Base-by-base conservation (phyloP, 2,797 vertebrate species). In the Myotis daubentonii region DNA sequence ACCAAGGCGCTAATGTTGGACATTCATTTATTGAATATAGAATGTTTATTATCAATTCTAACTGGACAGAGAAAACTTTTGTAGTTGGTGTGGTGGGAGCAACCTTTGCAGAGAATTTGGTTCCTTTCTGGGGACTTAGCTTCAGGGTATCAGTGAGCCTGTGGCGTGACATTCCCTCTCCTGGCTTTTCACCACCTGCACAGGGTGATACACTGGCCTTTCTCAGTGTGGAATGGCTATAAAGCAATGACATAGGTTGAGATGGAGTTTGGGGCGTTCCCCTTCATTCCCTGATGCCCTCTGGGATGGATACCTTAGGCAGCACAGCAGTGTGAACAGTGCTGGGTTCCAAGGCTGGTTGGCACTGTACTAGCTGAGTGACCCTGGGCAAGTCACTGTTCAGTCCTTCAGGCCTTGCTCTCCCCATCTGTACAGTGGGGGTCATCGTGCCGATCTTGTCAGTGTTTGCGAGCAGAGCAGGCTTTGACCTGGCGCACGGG, bases 381-480 rank as follows among this genome's bases (percentile, higher is more conserved):
- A 22, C 28, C 53, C n/a, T 20, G 74, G 25, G 49, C 41, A 49
- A 1, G 3, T 17, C 33, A 23, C 19, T 2, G 23, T n/a, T 38
- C 6, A 6, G 41, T n/a, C 22, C 51, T 65, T 20, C 1, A 9
- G 36, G 57, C n/a, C 72, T 57, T n/a, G 10, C 60, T 68, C 3
- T 72, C 17, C 33, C 25, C 6, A 0, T 41, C 75, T 66, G 5
- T 33, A 23, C 76, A 41, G n/a, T 0, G 13, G 23, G 17, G 12
- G n/a, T 20, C 6, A 0, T 23, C 2, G 49, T 28, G 33, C 49
- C 0, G 0, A 7, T 11, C 15, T 38, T 65, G 78, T 15, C 41
- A 3, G 17, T 28, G 68, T 30, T 28, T 28, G 33, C 12, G 4
- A 62, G 74, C 30, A 44, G 51, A 23, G 47, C 3, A 10, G 30